Evolutionary conservation across 2,888 invertebrate genomes (phyloP), one percentile per base, ranked within the genome.

Genomic region (Callyntrura guangdongensis): DNA sequence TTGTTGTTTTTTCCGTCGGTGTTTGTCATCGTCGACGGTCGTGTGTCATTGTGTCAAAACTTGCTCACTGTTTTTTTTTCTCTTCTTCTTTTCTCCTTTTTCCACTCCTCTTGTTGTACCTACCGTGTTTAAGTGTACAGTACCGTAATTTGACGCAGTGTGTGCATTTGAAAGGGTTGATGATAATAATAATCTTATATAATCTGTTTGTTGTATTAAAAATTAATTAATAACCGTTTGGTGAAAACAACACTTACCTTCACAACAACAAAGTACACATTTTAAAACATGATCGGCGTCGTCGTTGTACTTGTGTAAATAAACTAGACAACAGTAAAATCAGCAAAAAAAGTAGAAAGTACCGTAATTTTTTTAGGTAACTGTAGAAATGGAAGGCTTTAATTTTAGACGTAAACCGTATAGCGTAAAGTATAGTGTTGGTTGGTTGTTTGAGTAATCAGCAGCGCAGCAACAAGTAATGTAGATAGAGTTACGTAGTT

Each of bases 341-440:
- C 36, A 36, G 36, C 36, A 36, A 36, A 36, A n/a, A 36, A 4
- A 36, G 36, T 36, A 36, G 36, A 36, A 36, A 2, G 36, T 36
- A 36, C 36, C 36, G 36, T 36, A 36, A n/a, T n/a, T n/a, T n/a
- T n/a, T 36, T 36, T 36, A 36, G 36, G 36, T 36, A 36, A 36
- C 2, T 4, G 36, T 36, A 59, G 59, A 59, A 67, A 47, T 64
- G 64, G 67, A 36, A 67, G 67, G 83, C 83, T 83, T 83, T 64
- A 83, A 14, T 53, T 5, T 53, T 82, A 82, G 82, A 64, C 64
- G 83, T 83, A 83, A 64, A 53, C 64, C 47, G 45, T 83, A 83
- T n/a, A n/a, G n/a, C n/a, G 20, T 83, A 11, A 11, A 14, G 2
- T 11, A 53, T 59, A 59, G 59, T 59, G 6, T 59, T 59, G 59